Conservation (phyloP, 2,797 vertebrate species). For the Acomys russatus region DNA sequence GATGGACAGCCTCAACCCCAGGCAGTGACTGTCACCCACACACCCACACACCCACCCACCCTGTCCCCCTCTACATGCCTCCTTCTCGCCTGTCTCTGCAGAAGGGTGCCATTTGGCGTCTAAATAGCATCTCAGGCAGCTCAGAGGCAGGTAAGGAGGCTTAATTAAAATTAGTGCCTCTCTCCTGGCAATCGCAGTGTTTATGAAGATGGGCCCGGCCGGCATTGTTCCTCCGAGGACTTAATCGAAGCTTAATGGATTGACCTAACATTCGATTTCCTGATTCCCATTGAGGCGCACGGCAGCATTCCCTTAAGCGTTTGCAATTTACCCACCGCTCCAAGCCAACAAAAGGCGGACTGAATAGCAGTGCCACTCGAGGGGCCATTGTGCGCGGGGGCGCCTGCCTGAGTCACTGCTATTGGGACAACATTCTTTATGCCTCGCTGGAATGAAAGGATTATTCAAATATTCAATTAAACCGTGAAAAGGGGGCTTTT, state of each 20-base stretch:
- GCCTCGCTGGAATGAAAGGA: constrained; percentile 97
- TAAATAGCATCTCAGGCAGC: constrained; percentile 92
- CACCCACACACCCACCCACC: background rate
- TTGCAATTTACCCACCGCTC: constrained; percentile 96
- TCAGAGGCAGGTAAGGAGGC: constrained; percentile 95
- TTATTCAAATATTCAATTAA: constrained; percentile 99
- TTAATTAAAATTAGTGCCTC: constrained; percentile 96
- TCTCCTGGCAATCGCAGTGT: constrained; percentile 94
- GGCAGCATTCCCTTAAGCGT: constrained; percentile 97
- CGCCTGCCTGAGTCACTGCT: constrained; percentile 92
- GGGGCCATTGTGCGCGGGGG: constrained; percentile 92
- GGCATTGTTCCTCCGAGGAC: constrained; percentile 96
- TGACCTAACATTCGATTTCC: constrained; percentile 95
- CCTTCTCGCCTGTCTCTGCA: constrained; percentile 84
- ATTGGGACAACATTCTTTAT: constrained; percentile 96
- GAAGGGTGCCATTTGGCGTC: constrained; percentile 93
- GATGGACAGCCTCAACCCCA: background rate
- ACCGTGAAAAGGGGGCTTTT: constrained; percentile 95
- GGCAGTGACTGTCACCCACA: background rate
- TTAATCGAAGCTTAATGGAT: constrained; percentile 98
- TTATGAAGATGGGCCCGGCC: constrained; percentile 95
- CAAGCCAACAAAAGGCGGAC: constrained; percentile 94
- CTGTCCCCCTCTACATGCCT: constrained; percentile 81
- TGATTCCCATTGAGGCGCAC: constrained; percentile 93
- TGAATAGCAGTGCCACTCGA: constrained; percentile 97